These are phyloP conservation scores for Drosophila rubida DNA, from an alignment of 2,888 invertebrate genomes.

Conservation along the genomic window DNA sequence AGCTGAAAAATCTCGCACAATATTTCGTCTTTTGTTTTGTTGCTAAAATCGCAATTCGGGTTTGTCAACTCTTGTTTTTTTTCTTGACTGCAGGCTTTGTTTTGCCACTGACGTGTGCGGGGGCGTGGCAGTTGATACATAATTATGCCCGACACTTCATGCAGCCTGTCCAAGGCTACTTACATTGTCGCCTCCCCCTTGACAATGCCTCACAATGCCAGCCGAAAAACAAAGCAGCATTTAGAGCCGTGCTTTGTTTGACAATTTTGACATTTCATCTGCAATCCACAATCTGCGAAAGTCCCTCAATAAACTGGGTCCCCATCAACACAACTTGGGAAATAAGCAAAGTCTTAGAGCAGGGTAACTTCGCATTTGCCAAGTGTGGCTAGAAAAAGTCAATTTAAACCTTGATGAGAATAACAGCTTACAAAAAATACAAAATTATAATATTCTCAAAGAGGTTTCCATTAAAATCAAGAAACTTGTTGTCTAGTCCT, in stretches of 20 bases:
- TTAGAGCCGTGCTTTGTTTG: conserved; percentile 26
- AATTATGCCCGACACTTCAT: conserved; percentile 73
- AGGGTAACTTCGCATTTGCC: neutral
- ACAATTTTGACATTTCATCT: conserved; percentile 69
- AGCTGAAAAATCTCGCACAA: conserved; percentile 76
- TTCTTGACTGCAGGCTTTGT: conserved; percentile 13
- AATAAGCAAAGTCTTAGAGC: neutral
- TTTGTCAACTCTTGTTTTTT: conserved; percentile 58
- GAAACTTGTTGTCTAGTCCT: too few relatives aligned
- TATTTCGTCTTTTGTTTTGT: conserved; percentile 56
- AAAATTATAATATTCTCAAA: too few relatives aligned
- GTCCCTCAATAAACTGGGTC: conserved; percentile 9
- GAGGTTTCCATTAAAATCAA: too few relatives aligned
- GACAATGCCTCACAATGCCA: conserved; percentile 21
- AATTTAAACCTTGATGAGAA: too few relatives aligned
- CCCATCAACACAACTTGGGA: conserved; percentile 10
- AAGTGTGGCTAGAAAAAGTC: too few relatives aligned
- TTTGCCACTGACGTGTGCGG: conserved; percentile 20
- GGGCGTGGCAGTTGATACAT: conserved; percentile 69
- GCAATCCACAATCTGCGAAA: conserved; percentile 37
- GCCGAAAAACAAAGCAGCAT: conserved; percentile 40
- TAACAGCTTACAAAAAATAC: too few relatives aligned
- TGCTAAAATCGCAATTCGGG: conserved; percentile 68
- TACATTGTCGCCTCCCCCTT: conserved; percentile 23
- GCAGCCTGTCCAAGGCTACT: conserved; percentile 60